Percentiles rank a stretch among this genome's conserved stretches.
phyloP scores from a whole-genome alignment of 2,797 vertebrate genomes.

The Molossus molossus region DNA sequence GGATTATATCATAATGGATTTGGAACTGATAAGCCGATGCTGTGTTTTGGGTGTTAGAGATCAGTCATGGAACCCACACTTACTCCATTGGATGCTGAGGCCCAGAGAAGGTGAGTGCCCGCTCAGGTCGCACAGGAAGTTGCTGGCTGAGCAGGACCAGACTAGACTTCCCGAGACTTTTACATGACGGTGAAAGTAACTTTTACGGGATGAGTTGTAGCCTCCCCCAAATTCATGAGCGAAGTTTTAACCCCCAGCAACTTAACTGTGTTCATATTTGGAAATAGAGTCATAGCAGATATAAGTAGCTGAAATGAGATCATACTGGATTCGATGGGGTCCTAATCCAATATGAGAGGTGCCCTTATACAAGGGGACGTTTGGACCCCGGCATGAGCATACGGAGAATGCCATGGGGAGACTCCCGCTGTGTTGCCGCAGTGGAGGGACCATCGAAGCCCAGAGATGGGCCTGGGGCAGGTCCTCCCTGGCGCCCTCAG shows the following conservation, averaged over 20 bases:
- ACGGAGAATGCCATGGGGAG: rapidly evolving
- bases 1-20: background rate
- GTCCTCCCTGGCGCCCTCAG: background rate
- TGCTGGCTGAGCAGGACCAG: background rate
- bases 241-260: background rate
- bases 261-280: background rate
- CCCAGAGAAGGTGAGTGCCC: background rate
- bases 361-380: background rate
- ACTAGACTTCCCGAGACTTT: background rate
- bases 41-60: background rate
- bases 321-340: background rate
- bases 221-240: background rate
- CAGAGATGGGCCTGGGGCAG: background rate
- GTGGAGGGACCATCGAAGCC: background rate
- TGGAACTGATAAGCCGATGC: background rate
- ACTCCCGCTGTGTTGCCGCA: background rate
- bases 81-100: background rate
- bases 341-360: background rate
- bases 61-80: background rate
- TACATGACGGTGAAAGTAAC: background rate
- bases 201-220: background rate
- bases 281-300: background rate
- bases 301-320: background rate
- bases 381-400: background rate
- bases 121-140: no score